Evolutionary conservation across 2,113 vertebrate species (phyloP), one percentile per base, ranked within the genome.

Genomic region (Herpetotheres cachinnans): DNA sequence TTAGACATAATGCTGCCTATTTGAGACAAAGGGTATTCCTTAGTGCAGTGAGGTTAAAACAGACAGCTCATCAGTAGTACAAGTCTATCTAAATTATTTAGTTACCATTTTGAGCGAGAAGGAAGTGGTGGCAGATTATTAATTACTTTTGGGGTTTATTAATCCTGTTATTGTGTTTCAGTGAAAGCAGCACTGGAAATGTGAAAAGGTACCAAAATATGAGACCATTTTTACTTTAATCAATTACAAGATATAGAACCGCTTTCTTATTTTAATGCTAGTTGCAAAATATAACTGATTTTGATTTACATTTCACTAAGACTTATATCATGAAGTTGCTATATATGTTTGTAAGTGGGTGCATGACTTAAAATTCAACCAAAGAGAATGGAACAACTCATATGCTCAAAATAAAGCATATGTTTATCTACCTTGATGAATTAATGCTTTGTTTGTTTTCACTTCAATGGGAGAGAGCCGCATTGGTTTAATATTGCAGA

Each of bases 1-100:
- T 93, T 97, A 97, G 69, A 24, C 80, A 63, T 92, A 93, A 93
- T 78, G 89, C 89, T 84, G 56, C 86, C 72, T 89, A 13, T 92
- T 78, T 89, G 80, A 93, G 89, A 95, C 88, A 95, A 91, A 93
- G 82, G 59, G n/a, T 93, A 49, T 81, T 89, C 63, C 55, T 86
- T 46, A 71, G 76, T 72, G 47, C 77, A 84, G 8, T 9, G 61
- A 72, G 82, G 86, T 90, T 95, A 86, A 90, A 95, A 89, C 71
- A 80, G 79, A 59, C 50, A 74, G 76, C 44, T 90, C 52, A 50
- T 93, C 86, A 67, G 72, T 78, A 86, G 72, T 84, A 66, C 71
- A 80, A 89, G 69, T 74, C 72, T 63, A 34, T 89, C 38, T 93
- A 67, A 92, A 94, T 96, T 92, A 91, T 82, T 96, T 87, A 94